Percentiles rank a stretch among this genome's conserved stretches.
These are phyloP conservation scores for Hyphantria cunea DNA, from an alignment of 1,140 invertebrate genomes.

Conservation along the genomic window DNA sequence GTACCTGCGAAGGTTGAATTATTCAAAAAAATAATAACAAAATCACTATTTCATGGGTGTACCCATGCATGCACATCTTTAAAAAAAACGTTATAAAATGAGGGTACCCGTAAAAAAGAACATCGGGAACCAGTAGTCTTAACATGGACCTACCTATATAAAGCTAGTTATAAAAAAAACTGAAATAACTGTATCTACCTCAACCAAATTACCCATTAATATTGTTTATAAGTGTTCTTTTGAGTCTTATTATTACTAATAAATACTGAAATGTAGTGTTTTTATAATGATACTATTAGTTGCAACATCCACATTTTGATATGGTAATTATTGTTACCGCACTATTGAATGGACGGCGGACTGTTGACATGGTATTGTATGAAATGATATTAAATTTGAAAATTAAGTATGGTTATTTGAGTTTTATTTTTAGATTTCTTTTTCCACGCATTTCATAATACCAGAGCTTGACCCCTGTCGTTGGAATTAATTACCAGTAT, in stretches of 20 bases:
- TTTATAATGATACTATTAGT: slow-evolving; percentile 73
- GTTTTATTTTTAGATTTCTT: slow-evolving; percentile 41
- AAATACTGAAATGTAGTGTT: slow-evolving; percentile 73
- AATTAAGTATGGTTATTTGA: slow-evolving; percentile 44
- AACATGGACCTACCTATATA: slow-evolving; percentile 42
- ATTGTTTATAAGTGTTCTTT: slow-evolving; percentile 77
- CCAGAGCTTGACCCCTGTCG: too few species aligned
- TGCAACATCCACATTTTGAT: slow-evolving; percentile 74
- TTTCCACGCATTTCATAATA: not conserved
- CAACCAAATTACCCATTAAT: slow-evolving; percentile 77
- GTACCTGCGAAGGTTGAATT: not conserved
- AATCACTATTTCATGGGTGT: not conserved
- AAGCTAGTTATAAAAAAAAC: slow-evolving; percentile 56
- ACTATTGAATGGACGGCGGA: slow-evolving; percentile 66
- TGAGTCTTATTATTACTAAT: slow-evolving; percentile 75
- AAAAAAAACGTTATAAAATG: too few species aligned
- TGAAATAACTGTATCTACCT: slow-evolving; percentile 72
- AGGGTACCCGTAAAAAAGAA: not conserved
- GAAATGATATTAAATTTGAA: slow-evolving; percentile 66
- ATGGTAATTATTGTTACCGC: slow-evolving; percentile 77
- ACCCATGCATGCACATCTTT: too few species aligned
- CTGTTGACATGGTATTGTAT: slow-evolving; percentile 62
- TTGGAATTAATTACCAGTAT: too few species aligned
- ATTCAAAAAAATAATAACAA: not conserved
- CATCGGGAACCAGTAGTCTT: too few species aligned